Conservation (phyloP, 2,113 vertebrate genomes). For the Chaetodon trifascialis region DNA sequence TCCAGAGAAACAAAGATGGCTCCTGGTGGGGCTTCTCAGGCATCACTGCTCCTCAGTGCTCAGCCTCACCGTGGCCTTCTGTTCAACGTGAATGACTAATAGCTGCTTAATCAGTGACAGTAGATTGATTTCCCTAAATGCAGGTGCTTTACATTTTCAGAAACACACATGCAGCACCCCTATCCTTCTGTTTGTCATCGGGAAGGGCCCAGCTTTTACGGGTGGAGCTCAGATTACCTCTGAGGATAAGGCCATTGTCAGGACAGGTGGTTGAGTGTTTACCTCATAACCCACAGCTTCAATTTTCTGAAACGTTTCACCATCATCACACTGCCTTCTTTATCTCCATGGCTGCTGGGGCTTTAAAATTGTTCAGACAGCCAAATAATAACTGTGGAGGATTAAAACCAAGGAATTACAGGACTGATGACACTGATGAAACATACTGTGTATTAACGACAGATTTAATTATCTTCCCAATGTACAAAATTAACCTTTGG, state of each 20-base stretch:
- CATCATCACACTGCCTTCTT: constrained; percentile 16
- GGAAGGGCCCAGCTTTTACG: constrained; percentile 22
- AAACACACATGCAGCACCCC: constrained; percentile 7
- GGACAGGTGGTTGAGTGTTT: constrained; percentile 52
- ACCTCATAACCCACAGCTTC: constrained; percentile 48
- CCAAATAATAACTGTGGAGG: constrained; percentile 25
- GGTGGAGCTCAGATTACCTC: constrained; percentile 59
- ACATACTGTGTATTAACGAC: background rate
- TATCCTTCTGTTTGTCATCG: constrained; percentile 25
- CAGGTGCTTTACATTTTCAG: constrained; percentile 56
- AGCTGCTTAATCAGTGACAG: constrained; percentile 65
- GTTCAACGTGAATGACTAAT: constrained; percentile 64
- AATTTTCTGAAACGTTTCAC: constrained; percentile 21
- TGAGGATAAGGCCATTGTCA: constrained; percentile 64
- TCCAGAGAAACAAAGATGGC: constrained; percentile 72
- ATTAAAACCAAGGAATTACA: constrained; percentile 13
- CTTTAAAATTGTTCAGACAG: constrained; percentile 23
- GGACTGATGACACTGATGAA: constrained; percentile 5
- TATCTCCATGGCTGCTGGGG: constrained; percentile 12
- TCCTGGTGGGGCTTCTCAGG: constrained; percentile 47
- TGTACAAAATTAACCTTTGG: constrained; percentile 29
- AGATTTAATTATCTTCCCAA: constrained; percentile 37
- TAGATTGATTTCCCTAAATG: constrained; percentile 73
- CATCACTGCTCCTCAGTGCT: constrained; percentile 51
- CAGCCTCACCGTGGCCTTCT: constrained; percentile 16